Evolutionary conservation across 2,888 invertebrate species (phyloP).

Genomic region (Drosophila sordidapex): DNA sequence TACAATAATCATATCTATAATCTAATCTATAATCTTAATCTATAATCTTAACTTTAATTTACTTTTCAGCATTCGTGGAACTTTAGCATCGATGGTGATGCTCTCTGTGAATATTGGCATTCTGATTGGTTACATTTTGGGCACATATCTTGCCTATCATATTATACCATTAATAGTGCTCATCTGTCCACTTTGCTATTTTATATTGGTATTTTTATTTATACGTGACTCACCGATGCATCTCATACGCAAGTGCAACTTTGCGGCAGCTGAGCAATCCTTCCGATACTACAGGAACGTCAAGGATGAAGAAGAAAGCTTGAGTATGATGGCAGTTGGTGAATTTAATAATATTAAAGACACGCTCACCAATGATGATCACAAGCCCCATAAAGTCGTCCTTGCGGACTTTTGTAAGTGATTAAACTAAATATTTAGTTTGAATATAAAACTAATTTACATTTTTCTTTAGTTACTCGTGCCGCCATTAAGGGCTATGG

Average conservation of each 20-base stretch:
- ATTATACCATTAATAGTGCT: slow-evolving; percentile 74
- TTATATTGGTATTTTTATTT: slow-evolving; percentile 53
- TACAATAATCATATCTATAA: no score
- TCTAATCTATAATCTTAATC: background rate
- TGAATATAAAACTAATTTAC: slow-evolving; percentile 2
- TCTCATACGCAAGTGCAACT: slow-evolving; percentile 68
- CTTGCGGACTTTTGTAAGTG: slow-evolving; percentile 74
- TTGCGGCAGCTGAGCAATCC: slow-evolving; percentile 73
- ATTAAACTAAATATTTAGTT: background rate
- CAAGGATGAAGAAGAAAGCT: slow-evolving; percentile 22
- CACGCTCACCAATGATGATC: slow-evolving; percentile 54
- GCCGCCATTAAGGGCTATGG: slow-evolving; percentile 70
- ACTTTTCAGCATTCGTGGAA: slow-evolving; percentile 80
- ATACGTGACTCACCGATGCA: slow-evolving; percentile 82
- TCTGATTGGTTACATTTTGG: slow-evolving; percentile 77
- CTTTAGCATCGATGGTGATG: slow-evolving; percentile 78
- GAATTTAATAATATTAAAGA: slow-evolving; percentile 69
- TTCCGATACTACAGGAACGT: slow-evolving; percentile 80
- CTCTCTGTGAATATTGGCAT: slow-evolving; percentile 80
- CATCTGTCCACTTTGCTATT: slow-evolving; percentile 69
- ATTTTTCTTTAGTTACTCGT: slow-evolving; percentile 62
- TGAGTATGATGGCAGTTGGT: background rate
- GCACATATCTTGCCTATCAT: slow-evolving; percentile 75
- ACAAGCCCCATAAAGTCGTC: slow-evolving; percentile 30
- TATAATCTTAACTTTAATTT: slow-evolving; percentile 1